Base-by-base conservation (phyloP, 2,113 vertebrate genomes). In the Paramisgurnus dabryanus region DNA sequence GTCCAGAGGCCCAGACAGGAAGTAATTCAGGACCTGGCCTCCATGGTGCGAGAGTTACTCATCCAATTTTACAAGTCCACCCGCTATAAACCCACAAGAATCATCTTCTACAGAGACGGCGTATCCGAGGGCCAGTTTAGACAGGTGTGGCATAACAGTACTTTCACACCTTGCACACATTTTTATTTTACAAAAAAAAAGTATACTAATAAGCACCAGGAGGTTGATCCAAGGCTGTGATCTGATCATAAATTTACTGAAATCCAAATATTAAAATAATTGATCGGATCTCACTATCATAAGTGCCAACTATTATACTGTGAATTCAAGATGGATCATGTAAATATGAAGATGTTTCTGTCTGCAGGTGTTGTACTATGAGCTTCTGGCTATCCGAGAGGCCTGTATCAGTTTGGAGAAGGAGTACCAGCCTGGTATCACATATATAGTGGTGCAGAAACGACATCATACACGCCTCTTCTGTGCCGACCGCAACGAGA, bases 51-150 rank as follows among this genome's bases (percentile, higher is more conserved):
- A 53, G 98, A 99, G 87, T 91, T 99, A 70, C 96, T 99, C 81
- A 99, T 99, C 87, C 98, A 99, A 85, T 99, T 99, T 93, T 99
- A 99, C 94, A 99, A 99, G 86, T 99, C 98, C 6, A 99, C 98
- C 2, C 95, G 98, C 60, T 99, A 98, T 93, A 99, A 99, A 86
- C 98, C 98, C 88, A 99, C 98, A 2, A 90, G 98, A 2, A 99
- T 99, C 89, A 99, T 99, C 92, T 99, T 98, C 93, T 99, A 99
- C 90, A 88, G 93, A 85, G 93, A 94, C 60, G 93, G 93, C 4
- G 97, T 99, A 83, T 99, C 98, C 77, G 98, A 99, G 87, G 98
- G 97, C 82, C 98, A 99, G 85, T 99, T 99, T 90, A 94, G 97
- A 92, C 97, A 98, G 97, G 97, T 98, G 67, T 68, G 89, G 0